These are phyloP conservation scores for Oppia nitens DNA, from an alignment of 1,140 invertebrate genomes.

Conservation along the genomic window DNA sequence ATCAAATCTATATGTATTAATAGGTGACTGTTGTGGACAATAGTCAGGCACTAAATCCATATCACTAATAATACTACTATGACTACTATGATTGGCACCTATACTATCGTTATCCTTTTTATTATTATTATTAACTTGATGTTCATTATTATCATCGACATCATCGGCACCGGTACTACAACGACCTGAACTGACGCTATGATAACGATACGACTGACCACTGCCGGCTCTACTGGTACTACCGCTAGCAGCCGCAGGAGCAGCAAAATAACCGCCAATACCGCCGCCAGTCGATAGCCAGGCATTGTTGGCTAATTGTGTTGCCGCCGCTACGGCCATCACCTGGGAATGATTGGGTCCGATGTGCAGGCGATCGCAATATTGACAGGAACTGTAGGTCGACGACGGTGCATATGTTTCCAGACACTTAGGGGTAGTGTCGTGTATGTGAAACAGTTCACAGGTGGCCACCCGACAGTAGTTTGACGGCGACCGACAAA, in stretches of 20 bases:
- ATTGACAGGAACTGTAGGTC: conserved; percentile 2
- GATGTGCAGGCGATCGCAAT: conserved; percentile 7
- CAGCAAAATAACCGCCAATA: background rate
- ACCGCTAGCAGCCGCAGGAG: background rate
- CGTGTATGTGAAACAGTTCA: conserved; percentile 8
- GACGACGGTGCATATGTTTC: conserved; percentile 11
- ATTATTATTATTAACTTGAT: too few relatives aligned
- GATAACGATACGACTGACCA: too few relatives aligned
- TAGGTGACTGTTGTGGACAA: conserved; percentile 5
- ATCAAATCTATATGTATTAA: conserved; percentile 7
- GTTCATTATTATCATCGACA: too few relatives aligned
- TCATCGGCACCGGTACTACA: too few relatives aligned
- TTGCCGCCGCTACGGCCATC: background rate
- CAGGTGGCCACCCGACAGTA: conserved; percentile 12
- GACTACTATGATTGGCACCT: too few relatives aligned
- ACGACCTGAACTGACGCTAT: too few relatives aligned
- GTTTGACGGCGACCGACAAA: conserved; percentile 17
- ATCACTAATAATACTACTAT: background rate
- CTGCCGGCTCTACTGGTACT: background rate
- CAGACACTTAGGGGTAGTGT: conserved; percentile 7
- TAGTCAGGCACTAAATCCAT: background rate
- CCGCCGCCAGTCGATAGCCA: background rate
- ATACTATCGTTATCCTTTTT: too few relatives aligned
- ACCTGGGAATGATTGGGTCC: conserved; percentile 9
- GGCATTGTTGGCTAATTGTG: background rate